Evolutionary conservation across 2,888 invertebrate genomes (phyloP), one percentile per base, ranked within the genome.

Genomic region (Trimorus sp.): DNA sequence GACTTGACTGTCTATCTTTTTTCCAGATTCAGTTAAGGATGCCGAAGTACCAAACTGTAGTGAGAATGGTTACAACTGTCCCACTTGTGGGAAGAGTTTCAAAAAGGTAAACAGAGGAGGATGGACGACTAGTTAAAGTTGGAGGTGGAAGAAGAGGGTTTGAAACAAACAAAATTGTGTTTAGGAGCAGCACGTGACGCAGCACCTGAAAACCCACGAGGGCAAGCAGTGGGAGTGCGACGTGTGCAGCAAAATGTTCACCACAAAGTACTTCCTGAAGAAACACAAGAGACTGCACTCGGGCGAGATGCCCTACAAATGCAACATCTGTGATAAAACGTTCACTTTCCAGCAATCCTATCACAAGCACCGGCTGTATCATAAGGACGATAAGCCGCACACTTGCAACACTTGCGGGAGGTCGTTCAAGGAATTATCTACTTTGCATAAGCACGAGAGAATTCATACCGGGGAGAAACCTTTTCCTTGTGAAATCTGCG

Each of bases 261-360:
- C 97, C 0, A 97, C 97, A 1, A 97, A 97, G 92, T 97, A 97
- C 92, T 97, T 97, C 89, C 92, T 97, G 84, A 97, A 97, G 92
- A 97, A 97, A 92, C 97, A 97, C 90, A 96, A 96, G 92, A 94
- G 97, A 85, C 93, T 97, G 79, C 97, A 97, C 91, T 87, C 93
- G 94, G 97, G 97, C 77, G 97, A 97, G 93, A 97, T 96, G 93
- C 97, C 97, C 0, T 97, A 97, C 89, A 95, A 95, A 26, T 97
- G 97, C 89, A 93, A 93, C 60, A 95, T 96, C 85, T 97, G 97
- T 89, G 95, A 95, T 84, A 96, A 97, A 90, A 96, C 95, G 11
- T 97, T 97, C 91, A 97, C 97, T 63, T 97, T 97, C 92, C 97
- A 97, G 92, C 97, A 97, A 88, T 97, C 97, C 0, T 97, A 96